phyloP scores from a whole-genome alignment of 1,140 invertebrate species.

The Metopolophium dirhodum region DNA sequence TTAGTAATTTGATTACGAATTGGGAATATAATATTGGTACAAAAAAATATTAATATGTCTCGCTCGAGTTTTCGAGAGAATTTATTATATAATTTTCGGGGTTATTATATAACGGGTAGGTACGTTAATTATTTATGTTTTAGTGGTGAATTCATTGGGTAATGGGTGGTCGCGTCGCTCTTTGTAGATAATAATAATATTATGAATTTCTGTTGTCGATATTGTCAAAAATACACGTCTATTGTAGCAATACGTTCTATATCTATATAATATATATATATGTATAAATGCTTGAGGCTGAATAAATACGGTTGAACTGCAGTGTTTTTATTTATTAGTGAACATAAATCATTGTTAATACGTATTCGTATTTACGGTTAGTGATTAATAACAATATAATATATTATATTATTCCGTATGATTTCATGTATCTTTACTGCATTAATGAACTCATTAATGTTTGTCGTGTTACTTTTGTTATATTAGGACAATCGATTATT shows the following conservation, averaged over 20 bases:
- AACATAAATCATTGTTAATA: not conserved
- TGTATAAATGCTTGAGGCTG: not conserved
- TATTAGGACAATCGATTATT: not conserved
- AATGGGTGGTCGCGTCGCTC: not conserved
- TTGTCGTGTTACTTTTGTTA: not conserved
- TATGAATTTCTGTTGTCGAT: not conserved
- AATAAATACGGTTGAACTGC: not conserved
- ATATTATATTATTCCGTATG: not conserved
- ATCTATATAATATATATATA: too few species aligned
- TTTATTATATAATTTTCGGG: not conserved
- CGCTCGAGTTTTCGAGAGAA: not conserved
- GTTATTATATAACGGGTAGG: not conserved
- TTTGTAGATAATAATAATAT: not conserved
- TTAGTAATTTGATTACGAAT: not conserved
- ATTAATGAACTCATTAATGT: not conserved
- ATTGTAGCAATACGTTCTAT: not conserved
- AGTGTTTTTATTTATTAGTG: not conserved
- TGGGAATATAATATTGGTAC: not conserved
- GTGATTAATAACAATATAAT: not conserved
- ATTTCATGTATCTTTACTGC: not conserved
- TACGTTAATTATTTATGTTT: not conserved
- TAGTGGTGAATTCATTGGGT: too few species aligned
- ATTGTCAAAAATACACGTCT: not conserved
- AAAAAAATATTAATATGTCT: not conserved
- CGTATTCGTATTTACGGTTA: not conserved